A percentile compares a stretch with the other conserved stretches of the same genome.
phyloP scores from a whole-genome alignment of 2,113 vertebrate genomes.

The Holacanthus passer region DNA sequence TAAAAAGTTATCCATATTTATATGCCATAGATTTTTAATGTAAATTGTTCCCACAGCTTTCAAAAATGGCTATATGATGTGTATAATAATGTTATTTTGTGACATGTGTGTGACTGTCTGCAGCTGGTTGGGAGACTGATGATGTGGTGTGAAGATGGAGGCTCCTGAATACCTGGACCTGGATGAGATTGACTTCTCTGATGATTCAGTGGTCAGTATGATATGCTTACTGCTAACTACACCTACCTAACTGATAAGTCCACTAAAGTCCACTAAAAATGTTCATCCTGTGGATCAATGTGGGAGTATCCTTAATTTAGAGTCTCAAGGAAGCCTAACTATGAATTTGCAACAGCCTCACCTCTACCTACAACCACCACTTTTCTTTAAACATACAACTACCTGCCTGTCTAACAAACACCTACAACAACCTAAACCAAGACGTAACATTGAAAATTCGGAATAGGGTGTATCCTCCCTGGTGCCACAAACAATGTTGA shows the following conservation, averaged over 20 bases:
- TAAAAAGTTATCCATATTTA: too few relatives aligned
- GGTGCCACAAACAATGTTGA: neutral
- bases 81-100: neutral
- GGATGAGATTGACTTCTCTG: constrained; percentile 99
- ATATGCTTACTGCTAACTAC: neutral
- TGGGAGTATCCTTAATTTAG: too few relatives aligned
- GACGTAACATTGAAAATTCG: neutral
- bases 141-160: constrained; percentile 97
- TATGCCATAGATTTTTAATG: neutral
- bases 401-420: neutral
- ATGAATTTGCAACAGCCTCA: neutral
- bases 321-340: neutral
- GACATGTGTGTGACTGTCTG: constrained; percentile 35
- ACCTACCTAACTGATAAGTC: neutral
- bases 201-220: constrained; percentile 94
- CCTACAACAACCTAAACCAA: neutral
- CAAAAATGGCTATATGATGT: neutral
- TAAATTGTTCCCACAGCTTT: neutral
- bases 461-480: neutral
- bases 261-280: neutral
- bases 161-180: constrained; percentile 98
- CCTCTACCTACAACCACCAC: neutral
- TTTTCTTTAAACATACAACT: neutral
- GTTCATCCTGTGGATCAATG: neutral
- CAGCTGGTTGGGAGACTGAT: constrained; percentile 80